A percentile compares a stretch with the other conserved stretches of the same genome.
phyloP scores from a whole-genome alignment of 2,797 vertebrate species.

The Valencia hispanica region DNA sequence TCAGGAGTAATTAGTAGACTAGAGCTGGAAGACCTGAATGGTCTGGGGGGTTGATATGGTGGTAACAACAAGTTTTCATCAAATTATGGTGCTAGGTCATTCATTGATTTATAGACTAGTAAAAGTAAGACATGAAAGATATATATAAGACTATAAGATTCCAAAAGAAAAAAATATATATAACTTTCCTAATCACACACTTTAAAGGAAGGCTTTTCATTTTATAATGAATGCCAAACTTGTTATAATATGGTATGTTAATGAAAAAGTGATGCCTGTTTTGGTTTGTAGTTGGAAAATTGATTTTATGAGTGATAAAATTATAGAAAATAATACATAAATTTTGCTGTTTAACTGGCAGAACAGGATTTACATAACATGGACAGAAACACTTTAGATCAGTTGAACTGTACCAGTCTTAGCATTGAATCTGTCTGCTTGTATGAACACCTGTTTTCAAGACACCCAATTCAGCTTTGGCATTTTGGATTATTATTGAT shows the following conservation, averaged over 20 bases:
- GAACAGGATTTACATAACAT: slow-evolving; percentile 22
- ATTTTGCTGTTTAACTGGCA: slow-evolving; percentile 10
- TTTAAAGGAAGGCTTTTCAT: background rate
- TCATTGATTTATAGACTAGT: too few species aligned
- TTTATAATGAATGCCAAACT: background rate
- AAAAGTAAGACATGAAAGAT: slow-evolving; percentile 38
- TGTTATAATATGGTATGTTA: background rate
- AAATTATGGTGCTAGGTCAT: too few species aligned
- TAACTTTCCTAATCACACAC: background rate
- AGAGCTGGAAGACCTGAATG: too few species aligned
- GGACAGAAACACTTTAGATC: slow-evolving; percentile 38
- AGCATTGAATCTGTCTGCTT: slow-evolving; percentile 37
- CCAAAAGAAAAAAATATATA: background rate
- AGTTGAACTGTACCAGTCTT: slow-evolving; percentile 29
- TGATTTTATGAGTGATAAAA: background rate
- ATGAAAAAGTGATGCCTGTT: background rate
- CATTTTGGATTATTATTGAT: slow-evolving; percentile 80
- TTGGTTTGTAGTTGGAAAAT: background rate
- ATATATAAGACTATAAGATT: slow-evolving; percentile 54
- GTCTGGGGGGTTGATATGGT: too few species aligned
- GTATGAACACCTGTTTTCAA: slow-evolving; percentile 66
- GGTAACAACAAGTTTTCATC: too few species aligned
- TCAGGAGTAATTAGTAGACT: too few species aligned
- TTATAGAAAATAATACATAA: too few species aligned
- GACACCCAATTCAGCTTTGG: slow-evolving; percentile 62